phyloP scores from a whole-genome alignment of 2,888 invertebrate genomes.

The Acrobasis suavella region DNA sequence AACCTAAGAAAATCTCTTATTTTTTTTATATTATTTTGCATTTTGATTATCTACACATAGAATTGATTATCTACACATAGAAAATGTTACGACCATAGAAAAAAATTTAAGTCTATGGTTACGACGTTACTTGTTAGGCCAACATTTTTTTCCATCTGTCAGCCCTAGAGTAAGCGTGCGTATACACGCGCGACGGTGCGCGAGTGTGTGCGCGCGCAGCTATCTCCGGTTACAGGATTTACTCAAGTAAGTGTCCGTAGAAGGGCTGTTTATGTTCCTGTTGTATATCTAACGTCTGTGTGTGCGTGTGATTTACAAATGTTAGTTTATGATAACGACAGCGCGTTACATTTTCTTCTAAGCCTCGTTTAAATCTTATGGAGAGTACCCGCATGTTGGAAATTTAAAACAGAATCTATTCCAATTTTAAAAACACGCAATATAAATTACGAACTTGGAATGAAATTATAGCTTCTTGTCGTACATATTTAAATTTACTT shows the following conservation, averaged over 20 bases:
- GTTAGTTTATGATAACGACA: constrained; percentile 51
- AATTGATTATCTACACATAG: too few species aligned
- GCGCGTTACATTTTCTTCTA: constrained; percentile 46
- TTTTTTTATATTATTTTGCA: too few species aligned
- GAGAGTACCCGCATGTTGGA: constrained; percentile 48
- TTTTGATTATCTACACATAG: too few species aligned
- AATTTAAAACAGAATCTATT: constrained; percentile 4
- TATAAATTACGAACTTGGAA: background rate
- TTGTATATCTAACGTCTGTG: constrained; percentile 41
- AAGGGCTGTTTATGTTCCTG: constrained; percentile 55
- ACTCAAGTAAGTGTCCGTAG: constrained; percentile 54
- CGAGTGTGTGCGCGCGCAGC: constrained; percentile 36
- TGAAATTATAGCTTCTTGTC: background rate
- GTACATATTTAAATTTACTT: too few species aligned
- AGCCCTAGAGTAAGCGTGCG: constrained; percentile 35
- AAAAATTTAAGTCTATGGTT: too few species aligned
- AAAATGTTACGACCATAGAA: too few species aligned
- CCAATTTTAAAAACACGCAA: background rate
- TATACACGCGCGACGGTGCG: constrained; percentile 22
- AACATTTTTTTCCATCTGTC: background rate
- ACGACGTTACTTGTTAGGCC: background rate
- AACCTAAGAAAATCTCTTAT: too few species aligned
- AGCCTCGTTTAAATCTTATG: constrained; percentile 46
- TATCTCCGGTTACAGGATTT: constrained; percentile 57
- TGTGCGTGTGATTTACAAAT: constrained; percentile 54